Conservation (phyloP, 2,888 invertebrate species). For the Eupeodes luniger region DNA sequence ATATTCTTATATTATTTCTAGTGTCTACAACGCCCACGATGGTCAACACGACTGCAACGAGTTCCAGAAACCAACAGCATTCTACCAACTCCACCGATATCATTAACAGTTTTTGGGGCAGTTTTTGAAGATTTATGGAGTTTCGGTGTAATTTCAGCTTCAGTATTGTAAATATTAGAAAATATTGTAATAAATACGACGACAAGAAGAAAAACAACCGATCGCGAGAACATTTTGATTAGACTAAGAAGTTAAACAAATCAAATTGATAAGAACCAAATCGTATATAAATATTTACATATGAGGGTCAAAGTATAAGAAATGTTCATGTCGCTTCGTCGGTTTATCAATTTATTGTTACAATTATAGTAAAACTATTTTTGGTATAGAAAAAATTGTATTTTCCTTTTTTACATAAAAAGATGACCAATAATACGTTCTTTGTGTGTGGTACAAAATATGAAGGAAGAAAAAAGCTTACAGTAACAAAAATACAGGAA, state of each 20-base stretch:
- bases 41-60: neutral
- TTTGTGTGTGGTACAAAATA: too few relatives aligned
- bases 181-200: neutral
- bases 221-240: conserved; percentile 17
- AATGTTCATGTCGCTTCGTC: too few relatives aligned
- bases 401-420: too few relatives aligned
- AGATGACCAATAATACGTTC: too few relatives aligned
- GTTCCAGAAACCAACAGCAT: neutral
- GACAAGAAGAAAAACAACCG: neutral
- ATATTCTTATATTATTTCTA: neutral
- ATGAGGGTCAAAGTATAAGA: too few relatives aligned
- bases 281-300: too few relatives aligned
- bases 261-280: neutral
- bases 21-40: conserved; percentile 4
- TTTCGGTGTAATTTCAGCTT: neutral
- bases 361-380: too few relatives aligned
- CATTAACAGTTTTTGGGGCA: neutral
- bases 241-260: neutral
- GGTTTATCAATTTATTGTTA: too few relatives aligned
- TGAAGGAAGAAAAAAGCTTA: too few relatives aligned
- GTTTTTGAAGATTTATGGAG: neutral
- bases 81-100: neutral
- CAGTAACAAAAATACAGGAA: too few relatives aligned
- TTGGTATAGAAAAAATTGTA: too few relatives aligned
- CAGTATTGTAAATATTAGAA: neutral